Base-by-base conservation (phyloP, 2,113 vertebrate genomes). In the Hippocampus comes region DNA sequence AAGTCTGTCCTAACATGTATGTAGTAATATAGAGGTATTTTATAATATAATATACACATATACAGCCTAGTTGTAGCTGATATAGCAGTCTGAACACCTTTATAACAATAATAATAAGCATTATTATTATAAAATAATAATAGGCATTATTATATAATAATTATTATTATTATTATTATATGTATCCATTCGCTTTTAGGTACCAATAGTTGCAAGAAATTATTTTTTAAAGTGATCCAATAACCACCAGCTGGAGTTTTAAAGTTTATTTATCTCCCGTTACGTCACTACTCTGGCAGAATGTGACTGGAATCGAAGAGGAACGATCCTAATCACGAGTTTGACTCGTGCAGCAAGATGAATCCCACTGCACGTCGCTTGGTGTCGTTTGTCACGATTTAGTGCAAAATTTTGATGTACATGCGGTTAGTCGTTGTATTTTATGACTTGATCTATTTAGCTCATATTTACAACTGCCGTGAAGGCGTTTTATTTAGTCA, bases 251-350 rank as follows among this genome's bases (percentile, higher is more conserved):
- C 60, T 72, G 60, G 25, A 66, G 51, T 70, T 75, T 68, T 66
- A 63, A 70, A 74, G 63, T 77, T 80, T 63, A 76, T 72, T 74
- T 70, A 80, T 77, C 73, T 75, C 65, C 60, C 74, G 64, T 17
- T 61, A 71, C 67, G 55, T 84, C 77, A 63, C 46, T 43, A 56
- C 5, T 1, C 46, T 67, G 68, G 64, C 75, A 79, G 78, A 84
- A 60, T 66, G 25, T 68, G 73, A 27, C 66, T 79, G 66, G 51
- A 78, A 68, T 79, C 63, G 18, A 42, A 63, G 61, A 63, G 61
- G 34, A 42, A 5, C 34, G 20, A 11, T 8, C 18, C 34, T 6
- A 21, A 63, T n/a, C 34, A 10, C 18, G 18, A 56, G 51, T 20
- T 53, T 9, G 51, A 56, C 53, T 56, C n/a, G 53, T 56, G 53